Evolutionary conservation across 2,797 vertebrate genomes (phyloP), one percentile per base, ranked within the genome.

Genomic region (Lagocephalus sceleratus): DNA sequence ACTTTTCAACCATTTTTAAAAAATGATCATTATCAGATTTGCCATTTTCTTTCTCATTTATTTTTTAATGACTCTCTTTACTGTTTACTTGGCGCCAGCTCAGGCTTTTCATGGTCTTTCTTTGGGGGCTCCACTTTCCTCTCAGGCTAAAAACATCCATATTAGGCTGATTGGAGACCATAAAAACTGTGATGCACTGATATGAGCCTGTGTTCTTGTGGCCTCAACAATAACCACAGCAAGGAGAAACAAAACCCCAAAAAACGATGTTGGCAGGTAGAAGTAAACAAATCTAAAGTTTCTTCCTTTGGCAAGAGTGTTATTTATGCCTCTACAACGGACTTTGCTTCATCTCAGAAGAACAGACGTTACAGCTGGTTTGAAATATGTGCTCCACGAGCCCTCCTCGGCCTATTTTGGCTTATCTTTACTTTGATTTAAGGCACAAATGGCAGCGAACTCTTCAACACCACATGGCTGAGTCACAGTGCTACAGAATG

Each of bases 361-460:
- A 52, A 57, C 68, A 73, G 55, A 66, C 61, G 47, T 48, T 53
- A 2, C 47, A 57, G 61, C 60, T 60, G 42, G 15, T 47, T 63
- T 50, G 47, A 68, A 76, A 71, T 66, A 65, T 54, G 64, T 15
- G 51, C 74, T 77, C 47, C 39, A 6, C 58, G 70, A 75, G 32
- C 22, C 70, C 63, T 71, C 63, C 32, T 8, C 39, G 68, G 39
- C 48, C 58, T 63, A 41, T 63, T 75, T 78, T 68, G 51, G 23
- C 48, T n/a, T 51, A 54, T 76, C 22, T 40, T 60, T 55, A 71
- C 35, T 12, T 79, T 68, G 65, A 71, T 71, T 48, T 6, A 26
- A 6, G 25, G 8, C 61, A 82, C 78, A 73, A n/a, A n/a, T 74
- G 42, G 82, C 57, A 47, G 59, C 16, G 67, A 72, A 68, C 32